These are phyloP conservation scores for Amphiura filiformis DNA, from an alignment of 35 echinoderm and acorn worm genomes.

Conservation along the genomic window DNA sequence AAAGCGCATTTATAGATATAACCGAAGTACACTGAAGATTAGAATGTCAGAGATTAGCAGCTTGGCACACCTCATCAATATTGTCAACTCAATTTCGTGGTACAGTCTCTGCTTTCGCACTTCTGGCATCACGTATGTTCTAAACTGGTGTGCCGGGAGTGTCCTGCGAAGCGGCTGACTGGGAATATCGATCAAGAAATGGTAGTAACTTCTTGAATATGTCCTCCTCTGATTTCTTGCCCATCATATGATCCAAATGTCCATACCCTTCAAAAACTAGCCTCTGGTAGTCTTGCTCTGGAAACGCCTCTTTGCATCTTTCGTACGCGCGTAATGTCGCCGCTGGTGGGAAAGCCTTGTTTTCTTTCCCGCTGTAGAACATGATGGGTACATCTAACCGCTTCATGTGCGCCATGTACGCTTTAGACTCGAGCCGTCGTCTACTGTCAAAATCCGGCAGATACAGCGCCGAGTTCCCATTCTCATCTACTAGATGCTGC, in stretches of 20 bases:
- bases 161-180: no score
- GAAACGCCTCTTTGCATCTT: constrained; percentile 49
- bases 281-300: constrained; percentile 59
- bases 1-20: no score
- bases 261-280: constrained; percentile 45
- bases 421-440: constrained; percentile 29
- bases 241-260: constrained; percentile 65
- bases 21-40: no score
- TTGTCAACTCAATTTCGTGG: no score
- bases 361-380: constrained; percentile 66
- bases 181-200: no score
- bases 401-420: constrained; percentile 58
- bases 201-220: constrained; percentile 59
- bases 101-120: no score
- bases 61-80: no score
- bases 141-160: background rate
- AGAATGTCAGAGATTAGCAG: no score
- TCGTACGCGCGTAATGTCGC: constrained; percentile 43
- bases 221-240: constrained; percentile 46
- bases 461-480: constrained; percentile 1
- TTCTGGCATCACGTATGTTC: no score
- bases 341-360: constrained; percentile 60
- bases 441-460: constrained; percentile 33
- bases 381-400: constrained; percentile 54
- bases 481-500: constrained; percentile 4